Base-by-base conservation (phyloP, 2,113 vertebrate species). In the Scatophagus argus region DNA sequence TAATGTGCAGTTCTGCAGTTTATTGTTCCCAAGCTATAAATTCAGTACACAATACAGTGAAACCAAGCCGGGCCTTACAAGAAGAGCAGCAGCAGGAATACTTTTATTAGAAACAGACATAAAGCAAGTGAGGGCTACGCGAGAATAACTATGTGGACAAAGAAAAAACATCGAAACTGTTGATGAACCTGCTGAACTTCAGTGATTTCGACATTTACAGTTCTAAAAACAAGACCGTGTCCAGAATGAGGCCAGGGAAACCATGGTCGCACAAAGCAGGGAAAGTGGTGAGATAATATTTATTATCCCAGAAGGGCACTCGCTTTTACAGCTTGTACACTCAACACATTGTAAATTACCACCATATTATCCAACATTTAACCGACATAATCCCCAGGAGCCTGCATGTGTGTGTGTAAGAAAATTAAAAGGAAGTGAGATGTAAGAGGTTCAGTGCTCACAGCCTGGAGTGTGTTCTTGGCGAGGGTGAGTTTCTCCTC, bases 401-500 rank as follows among this genome's bases (percentile, higher is more conserved):
- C 6, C 9, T 21, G 43, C 5, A 2, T 9, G 14, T 29, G 19
- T 38, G 32, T 46, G 58, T 51, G 38, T n/a, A 21, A 34, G 32
- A 17, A 65, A 74, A 44, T 44, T 21, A 54, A 74, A 71, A 25
- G 1, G 10, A 31, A 10, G 32, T 31, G 11, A 41, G 29, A 64
- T 10, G 19, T 47, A 23, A 34, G 1, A 29, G 38, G 31, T 16
- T 3, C 17, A 16, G 49, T 8, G 95, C 98, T 97, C 88, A 99
- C 98, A 51, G 98, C 96, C 77, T 99, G 98, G 25, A 99, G 94
- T 0, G 97, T 99, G 94, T 99, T 99, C 92, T 95, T 98, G 0
- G 97, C 97, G 1, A 99, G 92, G 21, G 98, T 99, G 77, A 99
- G 95, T 79, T 99, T 99, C 86, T 99, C 98, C 66, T 99, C 98